Evolutionary conservation across 2,888 invertebrate species (phyloP), one percentile per base, ranked within the genome.

Genomic region (Macrophya annulata): DNA sequence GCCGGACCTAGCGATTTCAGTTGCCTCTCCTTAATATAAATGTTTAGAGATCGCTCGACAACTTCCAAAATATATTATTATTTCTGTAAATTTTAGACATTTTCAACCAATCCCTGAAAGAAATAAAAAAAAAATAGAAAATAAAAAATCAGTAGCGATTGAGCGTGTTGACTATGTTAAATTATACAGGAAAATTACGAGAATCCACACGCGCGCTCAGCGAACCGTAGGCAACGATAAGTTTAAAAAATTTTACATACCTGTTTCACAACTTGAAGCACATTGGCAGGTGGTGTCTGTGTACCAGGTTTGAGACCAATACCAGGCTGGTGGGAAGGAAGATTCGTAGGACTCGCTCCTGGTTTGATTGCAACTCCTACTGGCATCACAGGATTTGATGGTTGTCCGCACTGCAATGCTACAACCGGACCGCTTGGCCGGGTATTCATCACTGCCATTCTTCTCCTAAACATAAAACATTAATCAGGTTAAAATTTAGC

Each of bases 401-500:
- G 90, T 84, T 90, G 92, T n/a, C 89, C 88, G 89, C 93, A 88
- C 91, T 93, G 88, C 91, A 92, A 93, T 86, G 90, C 93, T 37
- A 89, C 94, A 45, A 94, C 94, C 48, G 95, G 93, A 87, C 94
- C 94, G 0, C 94, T 94, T 40, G 95, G 94, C 84, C 96, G 95
- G 81, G 96, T 96, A 93, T 96, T 96, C 97, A 97, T 97, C 86
- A 97, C 97, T 88, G 97, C 97, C 96, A 97, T 96, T 90, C 97
- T 95, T 91, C 97, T 95, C 88, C 97, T 93, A 62, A 59, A 62
- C 10, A 76, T 8, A 37, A 76, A 81, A 79, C 48, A 55, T 74
- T 51, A 0, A 51, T 10, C 17, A 25, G 15, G 12, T 71, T 15
- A 43, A 74, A 12, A 21, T 62, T 43, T 82, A 37, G 59, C 37